Percentiles rank a stretch among this genome's conserved stretches.
Evolutionary conservation across 2,888 invertebrate species (phyloP).

Genomic region (Euplexia lucipara): DNA sequence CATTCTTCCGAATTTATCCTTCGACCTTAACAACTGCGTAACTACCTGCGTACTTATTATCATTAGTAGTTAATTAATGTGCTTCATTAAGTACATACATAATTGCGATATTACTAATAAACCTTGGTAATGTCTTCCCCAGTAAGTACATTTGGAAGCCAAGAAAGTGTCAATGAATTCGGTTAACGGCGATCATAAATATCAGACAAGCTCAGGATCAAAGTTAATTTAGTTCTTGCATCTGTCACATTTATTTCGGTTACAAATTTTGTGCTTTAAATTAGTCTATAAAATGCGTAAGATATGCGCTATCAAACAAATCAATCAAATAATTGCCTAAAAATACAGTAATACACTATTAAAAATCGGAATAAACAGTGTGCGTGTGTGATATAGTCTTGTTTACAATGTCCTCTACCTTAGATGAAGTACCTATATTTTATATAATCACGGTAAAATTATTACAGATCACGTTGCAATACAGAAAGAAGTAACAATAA

Average conservation of each 20-base stretch:
- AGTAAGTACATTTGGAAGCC: slow-evolving; percentile 12
- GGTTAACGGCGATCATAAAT: slow-evolving; percentile 26
- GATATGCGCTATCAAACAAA: too few relatives aligned
- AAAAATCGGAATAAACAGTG: too few relatives aligned
- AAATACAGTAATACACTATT: too few relatives aligned
- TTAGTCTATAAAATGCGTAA: neutral
- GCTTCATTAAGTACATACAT: slow-evolving; percentile 5
- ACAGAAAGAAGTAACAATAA: too few relatives aligned
- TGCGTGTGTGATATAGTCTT: too few relatives aligned
- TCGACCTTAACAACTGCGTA: neutral
- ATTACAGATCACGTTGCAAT: too few relatives aligned
- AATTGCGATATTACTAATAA: slow-evolving; percentile 8
- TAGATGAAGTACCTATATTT: too few relatives aligned
- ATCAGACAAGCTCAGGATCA: slow-evolving; percentile 20
- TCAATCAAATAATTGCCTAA: too few relatives aligned
- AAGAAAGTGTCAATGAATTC: slow-evolving; percentile 25
- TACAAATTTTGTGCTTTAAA: neutral
- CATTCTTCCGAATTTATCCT: too few relatives aligned
- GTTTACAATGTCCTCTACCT: too few relatives aligned
- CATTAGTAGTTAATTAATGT: neutral
- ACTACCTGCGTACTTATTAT: too few relatives aligned
- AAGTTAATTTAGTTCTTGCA: slow-evolving; percentile 38
- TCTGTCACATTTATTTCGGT: slow-evolving; percentile 6
- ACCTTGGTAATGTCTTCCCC: neutral
- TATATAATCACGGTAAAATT: too few relatives aligned